Percentiles rank a stretch among this genome's conserved stretches.
Evolutionary conservation across 2,888 invertebrate genomes (phyloP).

Genomic region (Drosophila mulleri): DNA sequence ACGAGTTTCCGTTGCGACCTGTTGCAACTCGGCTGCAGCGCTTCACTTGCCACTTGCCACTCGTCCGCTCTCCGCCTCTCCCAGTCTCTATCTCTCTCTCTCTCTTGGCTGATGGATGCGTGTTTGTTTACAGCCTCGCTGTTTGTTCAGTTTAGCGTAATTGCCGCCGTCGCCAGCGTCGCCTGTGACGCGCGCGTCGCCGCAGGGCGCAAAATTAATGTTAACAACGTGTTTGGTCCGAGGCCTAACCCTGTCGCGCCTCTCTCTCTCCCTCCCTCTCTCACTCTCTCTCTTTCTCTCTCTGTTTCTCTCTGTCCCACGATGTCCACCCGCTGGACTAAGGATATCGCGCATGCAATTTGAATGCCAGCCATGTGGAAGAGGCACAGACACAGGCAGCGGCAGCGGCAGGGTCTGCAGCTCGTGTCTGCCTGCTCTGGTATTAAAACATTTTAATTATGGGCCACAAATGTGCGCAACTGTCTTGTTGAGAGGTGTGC

Average conservation of each 20-base stretch:
- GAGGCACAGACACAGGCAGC: background rate
- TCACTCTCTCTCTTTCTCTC: background rate
- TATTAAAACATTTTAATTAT: slow-evolving; percentile 83
- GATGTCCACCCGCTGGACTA: slow-evolving; percentile 1
- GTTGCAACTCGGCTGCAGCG: slow-evolving; percentile 41
- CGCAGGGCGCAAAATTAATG: slow-evolving; percentile 82
- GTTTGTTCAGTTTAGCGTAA: slow-evolving; percentile 84
- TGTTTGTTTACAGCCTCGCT: slow-evolving; percentile 81
- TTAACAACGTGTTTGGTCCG: slow-evolving; percentile 82
- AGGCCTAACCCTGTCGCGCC: no score
- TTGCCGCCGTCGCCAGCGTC: slow-evolving; percentile 65
- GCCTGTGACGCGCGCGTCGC: slow-evolving; percentile 67
- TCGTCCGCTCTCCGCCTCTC: background rate
- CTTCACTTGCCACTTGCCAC: slow-evolving; percentile 4
- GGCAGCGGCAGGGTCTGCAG: slow-evolving; percentile 16
- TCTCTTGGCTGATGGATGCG: slow-evolving; percentile 71
- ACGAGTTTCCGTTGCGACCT: slow-evolving; percentile 60
- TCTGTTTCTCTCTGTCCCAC: background rate
- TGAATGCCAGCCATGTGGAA: slow-evolving; percentile 49
- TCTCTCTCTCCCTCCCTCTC: background rate
- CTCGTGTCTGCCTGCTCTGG: slow-evolving; percentile 20
- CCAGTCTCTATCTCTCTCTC: background rate
- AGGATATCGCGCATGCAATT: slow-evolving; percentile 56
- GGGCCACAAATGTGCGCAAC: slow-evolving; percentile 65
- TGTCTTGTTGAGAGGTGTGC: slow-evolving; percentile 62